Base-by-base conservation (phyloP, 2,113 vertebrate species). In the Nothobranchius kuhntae region DNA sequence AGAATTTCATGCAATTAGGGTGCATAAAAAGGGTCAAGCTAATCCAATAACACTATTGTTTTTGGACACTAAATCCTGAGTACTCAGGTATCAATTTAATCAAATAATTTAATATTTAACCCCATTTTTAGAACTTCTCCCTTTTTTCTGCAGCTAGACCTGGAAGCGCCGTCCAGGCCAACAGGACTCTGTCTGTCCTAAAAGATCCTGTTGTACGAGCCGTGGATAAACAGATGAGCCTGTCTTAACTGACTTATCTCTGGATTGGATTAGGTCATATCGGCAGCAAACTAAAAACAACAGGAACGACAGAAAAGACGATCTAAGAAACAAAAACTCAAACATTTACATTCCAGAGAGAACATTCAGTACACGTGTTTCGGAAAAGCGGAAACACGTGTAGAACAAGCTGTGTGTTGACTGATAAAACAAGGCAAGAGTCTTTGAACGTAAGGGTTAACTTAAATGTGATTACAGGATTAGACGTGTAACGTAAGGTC, bases 391-490 rank as follows among this genome's bases (percentile, higher is more conserved):
- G 17, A 3, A 11, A 21, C 9, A 15, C 21, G 21, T 21, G 21
- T 21, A 21, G 21, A 21, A 21, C 21, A 57, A 10, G 11, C 15
- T 36, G 30, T 30, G 30, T 30, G 30, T 30, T 30, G 30, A 30
- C 36, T 14, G 26, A 10, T 2, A 24, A 30, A 54, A 53, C 45
- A 0, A 54, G 21, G 15, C 9, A 44, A 26, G n/a, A 51, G 7
- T 57, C 7, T 13, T 10, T 14, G 24, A 5, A 74, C 53, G 58
- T 53, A 51, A 53, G n/a, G 60, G 56, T 0, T 57, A 61, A 70
- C 40, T 53, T 6, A 47, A 35, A 42, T 24, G 42, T 46, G 38
- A 72, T 73, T 26, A 58, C 26, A 42, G 69, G 73, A 76, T 77
- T 77, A 66, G 40, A 12, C 51, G 50, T 40, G 24, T 48, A 66